Base-by-base conservation (phyloP, 1,140 invertebrate genomes). In the Gonioctena quinquepunctata region DNA sequence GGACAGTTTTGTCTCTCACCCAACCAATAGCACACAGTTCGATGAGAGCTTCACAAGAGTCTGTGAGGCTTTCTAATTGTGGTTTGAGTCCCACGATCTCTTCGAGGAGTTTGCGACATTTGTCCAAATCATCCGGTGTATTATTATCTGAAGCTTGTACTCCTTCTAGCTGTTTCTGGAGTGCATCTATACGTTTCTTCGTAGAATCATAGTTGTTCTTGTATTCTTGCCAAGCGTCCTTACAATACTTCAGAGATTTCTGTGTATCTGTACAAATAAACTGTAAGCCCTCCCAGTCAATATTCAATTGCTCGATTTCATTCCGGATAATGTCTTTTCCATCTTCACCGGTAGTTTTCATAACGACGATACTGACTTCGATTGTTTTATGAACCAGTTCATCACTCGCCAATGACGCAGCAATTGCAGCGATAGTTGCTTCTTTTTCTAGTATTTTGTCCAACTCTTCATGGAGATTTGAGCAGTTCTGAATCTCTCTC, bases 211-310 rank as follows among this genome's bases (percentile, higher is more conserved):
- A 91, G 26, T 91, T 91, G 54, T 90, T 88, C 59, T 91, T 88
- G 81, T 94, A 97, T 70, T 95, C 92, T 8, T 92, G 90, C 96
- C 96, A 98, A 1, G 90, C 90, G 1, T 90, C 85, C n/a, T 95
- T 86, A 77, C 94, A 96, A 79, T 92, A 90, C 18, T 91, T 89
- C 8, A 97, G 82, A 61, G 90, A 87, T 69, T 90, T 90, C 74
- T 92, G 90, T 0, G 91, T 91, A 76, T 97, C 93, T 56, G 91
- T 90, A 56, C 92, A 91, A 33, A 93, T 87, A n/a, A 89, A 86
- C 80, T 94, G 91, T 0, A 97, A 79, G n/a, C 90, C 89, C 75
- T 96, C 93, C 93, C 94, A 96, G 74, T 96, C 93, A 33, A 88
- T 85, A 73, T 92, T 92, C n/a, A 97, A 81, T 75, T 95, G 92